phyloP scores from a whole-genome alignment of 2,797 vertebrate species.

The Uromys caudimaculatus region DNA sequence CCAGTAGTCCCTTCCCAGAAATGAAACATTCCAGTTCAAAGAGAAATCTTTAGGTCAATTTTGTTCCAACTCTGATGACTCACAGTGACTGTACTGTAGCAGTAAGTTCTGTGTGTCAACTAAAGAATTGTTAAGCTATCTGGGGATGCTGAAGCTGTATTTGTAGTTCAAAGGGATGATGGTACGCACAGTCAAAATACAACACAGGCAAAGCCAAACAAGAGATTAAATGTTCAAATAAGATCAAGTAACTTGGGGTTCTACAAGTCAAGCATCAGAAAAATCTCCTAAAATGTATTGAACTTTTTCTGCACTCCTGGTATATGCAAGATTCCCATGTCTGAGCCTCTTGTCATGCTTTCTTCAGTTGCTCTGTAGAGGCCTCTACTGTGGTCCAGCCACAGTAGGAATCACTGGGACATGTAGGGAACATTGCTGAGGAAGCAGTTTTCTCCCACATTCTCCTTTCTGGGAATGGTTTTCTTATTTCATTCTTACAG shows the following conservation, averaged over 20 bases:
- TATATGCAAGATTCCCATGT: not conserved
- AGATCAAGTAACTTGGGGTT: not conserved
- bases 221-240: conserved; percentile 32
- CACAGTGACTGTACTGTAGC: not conserved
- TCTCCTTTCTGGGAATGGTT: not conserved
- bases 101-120: not conserved
- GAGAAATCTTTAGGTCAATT: not conserved
- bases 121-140: not conserved
- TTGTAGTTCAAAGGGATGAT: conserved; percentile 13
- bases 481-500: not conserved
- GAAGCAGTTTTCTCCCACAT: not conserved
- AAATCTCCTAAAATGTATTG: not conserved
- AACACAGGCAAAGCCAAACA: not conserved
- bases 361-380: not conserved
- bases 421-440: not conserved
- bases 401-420: not conserved
- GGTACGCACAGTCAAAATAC: conserved; percentile 4
- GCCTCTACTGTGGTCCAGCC: not conserved
- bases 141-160: conserved; percentile 19
- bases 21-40: conserved; percentile 26
- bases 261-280: not conserved
- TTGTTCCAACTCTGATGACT: not conserved
- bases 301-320: not conserved
- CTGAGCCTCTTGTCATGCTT: not conserved
- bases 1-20: not conserved